Evolutionary conservation across 2,888 invertebrate species (phyloP).

Genomic region (Brachyptera putata): DNA sequence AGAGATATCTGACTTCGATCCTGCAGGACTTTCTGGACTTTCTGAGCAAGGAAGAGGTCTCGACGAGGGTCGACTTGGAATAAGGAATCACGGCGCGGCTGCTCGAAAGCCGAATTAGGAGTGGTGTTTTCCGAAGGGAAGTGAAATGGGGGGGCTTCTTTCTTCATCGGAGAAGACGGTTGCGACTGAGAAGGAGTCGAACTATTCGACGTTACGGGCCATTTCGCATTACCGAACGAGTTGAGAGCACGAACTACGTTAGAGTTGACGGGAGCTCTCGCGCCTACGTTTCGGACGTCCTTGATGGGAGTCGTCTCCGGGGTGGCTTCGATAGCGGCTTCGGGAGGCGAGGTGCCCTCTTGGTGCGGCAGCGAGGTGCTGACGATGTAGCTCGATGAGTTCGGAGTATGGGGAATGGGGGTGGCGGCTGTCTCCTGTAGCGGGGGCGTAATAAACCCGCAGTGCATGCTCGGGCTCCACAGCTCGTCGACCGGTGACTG

Average conservation of each 20-base stretch:
- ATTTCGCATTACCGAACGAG: slow-evolving; percentile 44
- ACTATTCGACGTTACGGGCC: slow-evolving; percentile 38
- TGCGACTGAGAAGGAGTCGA: slow-evolving; percentile 53
- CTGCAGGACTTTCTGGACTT: slow-evolving; percentile 49
- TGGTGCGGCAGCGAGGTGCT: slow-evolving; percentile 41
- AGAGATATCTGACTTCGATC: slow-evolving; percentile 44
- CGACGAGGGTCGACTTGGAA: slow-evolving; percentile 25
- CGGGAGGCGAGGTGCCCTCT: slow-evolving; percentile 70
- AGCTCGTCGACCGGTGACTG: neutral
- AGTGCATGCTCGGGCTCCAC: slow-evolving; percentile 10
- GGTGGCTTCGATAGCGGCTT: slow-evolving; percentile 84
- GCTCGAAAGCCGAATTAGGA: slow-evolving; percentile 8
- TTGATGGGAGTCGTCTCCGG: slow-evolving; percentile 84
- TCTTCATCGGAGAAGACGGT: slow-evolving; percentile 66
- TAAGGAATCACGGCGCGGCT: slow-evolving; percentile 38
- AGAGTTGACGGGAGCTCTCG: slow-evolving; percentile 53
- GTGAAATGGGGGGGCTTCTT: slow-evolving; percentile 56
- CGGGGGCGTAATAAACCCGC: slow-evolving; percentile 42
- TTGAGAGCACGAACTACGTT: slow-evolving; percentile 63
- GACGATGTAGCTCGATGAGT: slow-evolving; percentile 39
- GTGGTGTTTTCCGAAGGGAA: slow-evolving; percentile 40
- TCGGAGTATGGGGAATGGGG: slow-evolving; percentile 51
- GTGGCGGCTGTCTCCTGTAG: slow-evolving; percentile 46
- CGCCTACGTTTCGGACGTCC: slow-evolving; percentile 43
- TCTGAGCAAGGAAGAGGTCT: slow-evolving; percentile 36